Percentiles rank a stretch among this genome's conserved stretches.
These are phyloP conservation scores for Oryzias dopingdopingensis DNA, from an alignment of 2,797 vertebrate species.

Conservation along the genomic window DNA sequence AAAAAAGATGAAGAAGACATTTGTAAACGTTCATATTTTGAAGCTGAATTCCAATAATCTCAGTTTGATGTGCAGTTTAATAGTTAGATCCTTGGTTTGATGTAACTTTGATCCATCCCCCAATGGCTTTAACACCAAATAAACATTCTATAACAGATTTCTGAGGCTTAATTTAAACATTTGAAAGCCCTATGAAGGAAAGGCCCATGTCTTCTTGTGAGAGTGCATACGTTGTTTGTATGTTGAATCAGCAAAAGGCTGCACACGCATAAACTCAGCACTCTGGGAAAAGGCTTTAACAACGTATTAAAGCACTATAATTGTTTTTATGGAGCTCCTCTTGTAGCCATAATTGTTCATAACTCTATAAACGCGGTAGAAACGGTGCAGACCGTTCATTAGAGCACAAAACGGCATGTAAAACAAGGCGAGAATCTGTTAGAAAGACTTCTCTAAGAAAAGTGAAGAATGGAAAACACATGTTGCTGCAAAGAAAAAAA, in stretches of 20 bases:
- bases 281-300: constrained; percentile 31
- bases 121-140: not conserved
- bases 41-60: not conserved
- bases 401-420: not conserved
- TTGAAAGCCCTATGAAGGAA: too few species aligned
- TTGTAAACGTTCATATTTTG: too few species aligned
- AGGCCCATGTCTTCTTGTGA: not conserved
- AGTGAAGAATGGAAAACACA: constrained; percentile 9
- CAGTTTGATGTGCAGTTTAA: not conserved
- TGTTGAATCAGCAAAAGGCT: constrained; percentile 1
- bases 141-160: not conserved
- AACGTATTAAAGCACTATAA: constrained; percentile 32
- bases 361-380: constrained; percentile 33
- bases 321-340: constrained; percentile 44
- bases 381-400: constrained; percentile 17
- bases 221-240: not conserved
- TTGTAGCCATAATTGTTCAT: constrained; percentile 45
- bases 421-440: constrained; percentile 23
- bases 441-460: constrained; percentile 7
- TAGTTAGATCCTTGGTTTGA: not conserved
- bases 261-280: constrained; percentile 1
- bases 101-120: not conserved
- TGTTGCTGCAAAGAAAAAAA: not conserved
- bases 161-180: too few species aligned
- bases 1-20: not conserved